These are phyloP conservation scores for Crossaster papposus DNA, from an alignment of 53 echinoderm and acorn worm species.

Conservation along the genomic window DNA sequence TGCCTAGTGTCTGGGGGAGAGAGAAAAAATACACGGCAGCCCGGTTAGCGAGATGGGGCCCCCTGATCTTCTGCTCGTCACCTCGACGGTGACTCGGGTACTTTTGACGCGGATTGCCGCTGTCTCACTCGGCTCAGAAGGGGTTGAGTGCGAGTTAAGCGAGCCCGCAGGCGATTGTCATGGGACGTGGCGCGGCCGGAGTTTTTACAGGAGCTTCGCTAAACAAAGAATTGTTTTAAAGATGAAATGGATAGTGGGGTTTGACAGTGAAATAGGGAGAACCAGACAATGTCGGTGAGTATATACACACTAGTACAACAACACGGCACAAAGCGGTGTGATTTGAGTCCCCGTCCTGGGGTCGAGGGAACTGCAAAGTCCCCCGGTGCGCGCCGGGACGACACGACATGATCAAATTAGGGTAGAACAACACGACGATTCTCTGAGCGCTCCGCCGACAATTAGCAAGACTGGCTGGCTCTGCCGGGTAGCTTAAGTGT, in stretches of 20 bases:
- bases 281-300: not conserved
- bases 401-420: conserved; percentile 61
- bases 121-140: conserved; percentile 8
- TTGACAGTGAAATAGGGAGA: not conserved
- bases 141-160: conserved; percentile 40
- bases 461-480: conserved; percentile 50
- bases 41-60: not conserved
- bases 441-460: conserved; percentile 58
- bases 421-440: conserved; percentile 58
- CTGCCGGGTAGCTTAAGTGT: conserved; percentile 47
- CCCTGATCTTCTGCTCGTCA: conserved; percentile 1
- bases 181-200: conserved; percentile 33
- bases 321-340: not conserved
- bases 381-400: conserved; percentile 35
- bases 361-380: conserved; percentile 30
- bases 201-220: conserved; percentile 41
- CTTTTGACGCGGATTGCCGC: conserved; percentile 22
- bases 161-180: conserved; percentile 30
- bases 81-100: conserved; percentile 24
- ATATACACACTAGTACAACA: not conserved
- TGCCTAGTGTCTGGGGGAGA: conserved; percentile 26
- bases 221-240: conserved; percentile 58
- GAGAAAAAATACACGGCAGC: not conserved
- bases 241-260: conserved; percentile 43
- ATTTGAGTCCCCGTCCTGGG: not conserved